Percentiles rank a stretch among this genome's conserved stretches.
These are phyloP conservation scores for Sogatella furcifera DNA, from an alignment of 1,140 invertebrate species.

Conservation along the genomic window DNA sequence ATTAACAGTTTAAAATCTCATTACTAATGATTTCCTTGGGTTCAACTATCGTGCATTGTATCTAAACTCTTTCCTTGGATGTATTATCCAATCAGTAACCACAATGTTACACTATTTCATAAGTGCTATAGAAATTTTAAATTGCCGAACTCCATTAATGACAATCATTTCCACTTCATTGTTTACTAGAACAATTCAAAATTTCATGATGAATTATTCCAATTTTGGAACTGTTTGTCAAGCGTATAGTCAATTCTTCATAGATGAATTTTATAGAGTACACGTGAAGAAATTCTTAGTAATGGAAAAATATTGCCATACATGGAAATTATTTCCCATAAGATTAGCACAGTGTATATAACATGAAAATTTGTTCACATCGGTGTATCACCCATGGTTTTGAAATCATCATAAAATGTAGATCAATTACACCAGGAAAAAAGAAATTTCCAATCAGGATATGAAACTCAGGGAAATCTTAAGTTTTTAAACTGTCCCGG, in stretches of 20 bases:
- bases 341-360: no score
- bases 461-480: neutral
- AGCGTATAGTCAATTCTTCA: neutral
- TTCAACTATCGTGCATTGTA: neutral
- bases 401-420: neutral
- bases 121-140: neutral
- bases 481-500: neutral
- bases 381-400: no score
- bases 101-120: neutral
- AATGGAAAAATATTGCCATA: no score
- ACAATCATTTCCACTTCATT: neutral
- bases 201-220: neutral
- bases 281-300: no score
- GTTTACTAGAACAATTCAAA: neutral
- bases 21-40: neutral
- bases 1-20: neutral
- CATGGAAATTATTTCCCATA: no score
- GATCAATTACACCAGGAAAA: neutral
- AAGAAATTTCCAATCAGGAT: neutral
- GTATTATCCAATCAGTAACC: neutral
- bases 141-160: neutral
- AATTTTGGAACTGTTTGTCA: neutral
- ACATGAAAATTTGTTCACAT: no score
- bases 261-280: no score
- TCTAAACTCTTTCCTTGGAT: neutral